phyloP scores from a whole-genome alignment of 2,113 vertebrate genomes.

The Mionectes macconnelli region DNA sequence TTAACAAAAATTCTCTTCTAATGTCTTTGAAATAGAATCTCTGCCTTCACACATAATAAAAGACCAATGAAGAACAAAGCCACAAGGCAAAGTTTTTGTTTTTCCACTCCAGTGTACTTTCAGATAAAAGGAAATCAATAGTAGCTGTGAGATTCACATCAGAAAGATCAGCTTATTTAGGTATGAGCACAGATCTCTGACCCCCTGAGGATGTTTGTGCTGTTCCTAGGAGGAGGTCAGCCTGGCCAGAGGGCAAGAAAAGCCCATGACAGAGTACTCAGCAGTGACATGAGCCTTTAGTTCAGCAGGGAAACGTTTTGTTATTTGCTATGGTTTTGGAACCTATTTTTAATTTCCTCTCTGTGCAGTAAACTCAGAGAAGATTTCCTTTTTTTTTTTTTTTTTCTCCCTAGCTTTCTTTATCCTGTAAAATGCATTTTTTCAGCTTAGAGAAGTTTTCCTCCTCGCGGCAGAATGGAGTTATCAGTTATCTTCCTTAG shows the following conservation, averaged over 20 bases:
- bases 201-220: background rate
- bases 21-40: background rate
- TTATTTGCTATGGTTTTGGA: background rate
- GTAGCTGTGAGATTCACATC: background rate
- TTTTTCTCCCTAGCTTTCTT: rapidly evolving
- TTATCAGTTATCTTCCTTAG: background rate
- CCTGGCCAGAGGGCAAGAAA: background rate
- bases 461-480: background rate
- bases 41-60: background rate
- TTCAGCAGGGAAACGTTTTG: background rate
- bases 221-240: background rate
- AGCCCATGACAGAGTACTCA: background rate
- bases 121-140: background rate
- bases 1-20: background rate
- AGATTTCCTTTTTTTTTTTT: background rate
- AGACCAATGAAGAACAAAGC: background rate
- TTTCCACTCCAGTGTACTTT: background rate
- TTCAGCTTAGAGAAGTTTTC: background rate
- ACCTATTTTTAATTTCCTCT: background rate
- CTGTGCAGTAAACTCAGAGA: background rate
- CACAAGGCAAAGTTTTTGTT: background rate
- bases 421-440: background rate
- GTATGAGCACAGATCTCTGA: background rate
- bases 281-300: background rate
- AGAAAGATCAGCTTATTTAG: background rate